phyloP scores from a whole-genome alignment of 1,140 invertebrate genomes.

The Parapsyche elsis region DNA sequence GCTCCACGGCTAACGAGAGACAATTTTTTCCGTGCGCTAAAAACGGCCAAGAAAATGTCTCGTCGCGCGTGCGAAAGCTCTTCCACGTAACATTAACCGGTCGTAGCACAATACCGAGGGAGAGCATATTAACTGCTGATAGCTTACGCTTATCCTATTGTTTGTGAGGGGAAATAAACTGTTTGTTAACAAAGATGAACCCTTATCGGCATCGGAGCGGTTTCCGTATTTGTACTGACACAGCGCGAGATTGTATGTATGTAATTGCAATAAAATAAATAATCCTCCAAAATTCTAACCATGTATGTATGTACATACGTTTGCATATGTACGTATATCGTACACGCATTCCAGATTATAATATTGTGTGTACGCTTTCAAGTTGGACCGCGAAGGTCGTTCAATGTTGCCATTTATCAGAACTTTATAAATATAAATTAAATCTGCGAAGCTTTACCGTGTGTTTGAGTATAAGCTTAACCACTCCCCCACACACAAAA shows the following conservation, averaged over 20 bases:
- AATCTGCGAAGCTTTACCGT: too few relatives aligned
- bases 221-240: neutral
- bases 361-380: too few relatives aligned
- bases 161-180: conserved; percentile 38
- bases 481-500: too few relatives aligned
- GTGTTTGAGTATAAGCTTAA: too few relatives aligned
- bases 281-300: too few relatives aligned
- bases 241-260: neutral
- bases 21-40: neutral
- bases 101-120: neutral
- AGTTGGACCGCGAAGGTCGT: too few relatives aligned
- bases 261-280: neutral
- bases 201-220: conserved; percentile 25
- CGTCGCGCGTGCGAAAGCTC: neutral
- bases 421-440: too few relatives aligned
- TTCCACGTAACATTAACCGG: neutral
- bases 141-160: conserved; percentile 44
- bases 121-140: conserved; percentile 49
- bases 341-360: too few relatives aligned
- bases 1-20: neutral
- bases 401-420: too few relatives aligned
- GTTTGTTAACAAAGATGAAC: conserved; percentile 20
- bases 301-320: too few relatives aligned
- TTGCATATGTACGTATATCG: too few relatives aligned
- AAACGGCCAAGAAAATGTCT: neutral